These are phyloP conservation scores for Rhinolophus ferrumequinum DNA, from an alignment of 2,113 vertebrate genomes.

Conservation along the genomic window DNA sequence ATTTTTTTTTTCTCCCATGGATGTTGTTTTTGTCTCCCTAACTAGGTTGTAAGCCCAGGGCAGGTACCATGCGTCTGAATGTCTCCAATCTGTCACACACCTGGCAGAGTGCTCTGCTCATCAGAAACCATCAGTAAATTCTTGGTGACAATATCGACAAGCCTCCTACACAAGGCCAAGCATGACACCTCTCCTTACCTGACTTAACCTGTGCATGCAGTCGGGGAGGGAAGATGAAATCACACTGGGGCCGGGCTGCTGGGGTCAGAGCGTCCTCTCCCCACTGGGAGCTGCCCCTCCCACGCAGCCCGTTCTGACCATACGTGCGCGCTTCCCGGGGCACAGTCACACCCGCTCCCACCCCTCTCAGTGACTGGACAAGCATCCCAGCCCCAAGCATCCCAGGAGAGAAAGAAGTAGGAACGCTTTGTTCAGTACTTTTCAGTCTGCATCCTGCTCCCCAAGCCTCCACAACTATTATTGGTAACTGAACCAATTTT, in stretches of 20 bases:
- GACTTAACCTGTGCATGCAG: neutral
- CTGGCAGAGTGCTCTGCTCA: neutral
- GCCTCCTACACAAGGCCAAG: neutral
- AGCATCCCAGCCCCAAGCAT: neutral
- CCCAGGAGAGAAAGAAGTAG: neutral
- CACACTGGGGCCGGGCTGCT: no score
- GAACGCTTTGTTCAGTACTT: conserved; percentile 67
- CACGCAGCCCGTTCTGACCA: neutral
- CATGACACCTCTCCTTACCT: neutral
- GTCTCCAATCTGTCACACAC: neutral
- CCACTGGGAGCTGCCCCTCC: neutral
- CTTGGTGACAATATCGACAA: neutral
- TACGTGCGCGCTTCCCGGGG: neutral
- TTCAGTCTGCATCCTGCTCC: conserved; percentile 50
- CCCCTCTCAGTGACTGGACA: neutral
- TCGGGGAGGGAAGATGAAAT: neutral
- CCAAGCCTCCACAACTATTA: conserved; percentile 72
- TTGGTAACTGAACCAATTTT: conserved; percentile 84
- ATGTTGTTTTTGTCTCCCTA: neutral
- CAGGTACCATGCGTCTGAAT: neutral
- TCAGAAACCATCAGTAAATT: neutral
- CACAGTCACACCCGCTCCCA: no score
- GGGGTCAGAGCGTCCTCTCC: neutral
- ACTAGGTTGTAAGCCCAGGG: neutral
- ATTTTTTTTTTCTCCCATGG: neutral